A percentile compares a stretch with the other conserved stretches of the same genome.
phyloP scores from a whole-genome alignment of 1,140 invertebrate genomes.

The Neodiprion virginianus region DNA sequence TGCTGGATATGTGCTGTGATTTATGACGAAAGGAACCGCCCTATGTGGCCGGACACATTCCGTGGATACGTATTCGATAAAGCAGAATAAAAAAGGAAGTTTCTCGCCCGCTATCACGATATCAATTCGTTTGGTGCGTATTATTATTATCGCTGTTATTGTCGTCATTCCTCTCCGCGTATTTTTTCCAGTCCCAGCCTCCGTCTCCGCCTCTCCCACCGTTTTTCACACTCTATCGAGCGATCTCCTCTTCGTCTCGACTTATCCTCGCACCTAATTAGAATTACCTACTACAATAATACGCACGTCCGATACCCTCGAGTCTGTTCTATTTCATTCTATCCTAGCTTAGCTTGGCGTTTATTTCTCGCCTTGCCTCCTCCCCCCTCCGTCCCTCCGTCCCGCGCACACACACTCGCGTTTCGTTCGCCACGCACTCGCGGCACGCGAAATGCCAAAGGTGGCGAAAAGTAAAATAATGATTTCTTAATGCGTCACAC shows the following conservation, averaged over 20 bases:
- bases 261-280: neutral
- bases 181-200: too few relatives aligned
- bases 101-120: constrained; percentile 27
- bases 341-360: neutral
- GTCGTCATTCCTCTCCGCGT: neutral
- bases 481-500: too few relatives aligned
- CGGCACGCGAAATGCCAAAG: too few relatives aligned
- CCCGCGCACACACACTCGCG: neutral
- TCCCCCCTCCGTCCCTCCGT: neutral
- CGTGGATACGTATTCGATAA: constrained; percentile 28
- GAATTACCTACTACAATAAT: neutral
- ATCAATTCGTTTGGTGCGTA: constrained; percentile 36
- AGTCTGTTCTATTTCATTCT: neutral
- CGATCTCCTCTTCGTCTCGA: neutral
- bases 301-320: neutral
- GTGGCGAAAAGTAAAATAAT: too few relatives aligned
- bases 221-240: neutral
- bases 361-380: neutral
- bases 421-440: too few relatives aligned
- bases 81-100: constrained; percentile 9
- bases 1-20: constrained; percentile 39
- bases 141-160: too few relatives aligned
- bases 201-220: neutral
- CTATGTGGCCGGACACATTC: constrained; percentile 34
- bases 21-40: constrained; percentile 47